Conservation (phyloP, 1,140 invertebrate species). For the Thaumetopoea pityocampa region DNA sequence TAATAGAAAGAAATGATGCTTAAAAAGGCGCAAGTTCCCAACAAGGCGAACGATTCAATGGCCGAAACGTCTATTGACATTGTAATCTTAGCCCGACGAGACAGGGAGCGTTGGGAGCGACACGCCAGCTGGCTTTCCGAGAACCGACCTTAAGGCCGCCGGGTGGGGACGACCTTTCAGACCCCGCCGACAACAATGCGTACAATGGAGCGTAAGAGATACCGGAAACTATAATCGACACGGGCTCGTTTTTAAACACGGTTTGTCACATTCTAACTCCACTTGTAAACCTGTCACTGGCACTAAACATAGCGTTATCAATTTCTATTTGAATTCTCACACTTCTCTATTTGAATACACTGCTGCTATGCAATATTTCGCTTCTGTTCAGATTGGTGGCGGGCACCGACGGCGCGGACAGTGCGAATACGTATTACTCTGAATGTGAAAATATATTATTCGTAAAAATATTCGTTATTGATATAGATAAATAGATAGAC, state of each 20-base stretch:
- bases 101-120: slow-evolving; percentile 20
- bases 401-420: slow-evolving; percentile 2
- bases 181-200: slow-evolving; percentile 30
- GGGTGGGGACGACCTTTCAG: slow-evolving; percentile 34
- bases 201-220: slow-evolving; percentile 44
- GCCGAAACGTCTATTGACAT: slow-evolving; percentile 45
- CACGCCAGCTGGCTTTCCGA: slow-evolving; percentile 38
- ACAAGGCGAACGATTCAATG: slow-evolving; percentile 26
- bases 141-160: slow-evolving; percentile 35
- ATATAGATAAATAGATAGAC: neutral
- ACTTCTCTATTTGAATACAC: no score
- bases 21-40: slow-evolving; percentile 30
- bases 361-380: no score
- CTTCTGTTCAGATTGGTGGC: slow-evolving; percentile 6
- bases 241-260: slow-evolving; percentile 36
- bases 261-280: slow-evolving; percentile 29
- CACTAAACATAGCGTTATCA: slow-evolving; percentile 9
- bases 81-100: slow-evolving; percentile 41
- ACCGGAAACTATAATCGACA: slow-evolving; percentile 58
- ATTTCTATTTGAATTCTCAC: slow-evolving; percentile 11
- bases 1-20: slow-evolving; percentile 21
- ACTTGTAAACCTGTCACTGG: slow-evolving; percentile 14
- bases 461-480: neutral
- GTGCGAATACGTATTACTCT: neutral
- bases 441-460: neutral